phyloP scores from a whole-genome alignment of 2,888 invertebrate species.

The Spilarctia lutea region DNA sequence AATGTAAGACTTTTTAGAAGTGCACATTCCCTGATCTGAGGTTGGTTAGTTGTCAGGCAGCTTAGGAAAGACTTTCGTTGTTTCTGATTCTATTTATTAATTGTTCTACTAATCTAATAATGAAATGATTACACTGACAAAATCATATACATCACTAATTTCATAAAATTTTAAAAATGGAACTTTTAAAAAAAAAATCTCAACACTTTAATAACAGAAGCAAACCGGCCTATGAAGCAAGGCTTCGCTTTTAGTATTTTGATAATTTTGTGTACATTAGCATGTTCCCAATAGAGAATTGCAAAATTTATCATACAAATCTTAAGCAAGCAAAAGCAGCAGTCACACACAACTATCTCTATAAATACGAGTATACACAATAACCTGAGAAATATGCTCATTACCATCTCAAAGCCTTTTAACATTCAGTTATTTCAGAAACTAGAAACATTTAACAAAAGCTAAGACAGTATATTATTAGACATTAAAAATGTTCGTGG shows the following conservation, averaged over 20 bases:
- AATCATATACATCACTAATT: no score
- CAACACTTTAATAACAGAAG: background rate
- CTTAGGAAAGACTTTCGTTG: no score
- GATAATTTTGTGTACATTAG: background rate
- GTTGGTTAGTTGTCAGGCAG: no score
- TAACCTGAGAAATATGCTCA: constrained; percentile 17
- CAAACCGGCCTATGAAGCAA: background rate
- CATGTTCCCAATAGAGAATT: background rate
- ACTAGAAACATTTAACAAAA: constrained; percentile 11
- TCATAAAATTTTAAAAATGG: no score
- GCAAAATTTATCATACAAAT: background rate
- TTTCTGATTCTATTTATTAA: no score
- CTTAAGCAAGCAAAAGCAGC: background rate
- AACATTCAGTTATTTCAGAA: constrained; percentile 13
- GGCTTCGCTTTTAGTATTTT: no score
- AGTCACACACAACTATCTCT: background rate
- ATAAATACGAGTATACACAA: constrained; percentile 1
- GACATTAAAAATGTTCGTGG: constrained; percentile 19
- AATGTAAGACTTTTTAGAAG: no score
- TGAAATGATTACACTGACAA: no score
- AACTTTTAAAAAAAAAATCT: background rate
- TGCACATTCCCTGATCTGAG: no score
- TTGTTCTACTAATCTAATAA: no score
- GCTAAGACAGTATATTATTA: constrained; percentile 12
- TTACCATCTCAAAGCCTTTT: constrained; percentile 14